Evolutionary conservation across 2,888 invertebrate genomes (phyloP).

Genomic region (Nemotelus pantherinus): DNA sequence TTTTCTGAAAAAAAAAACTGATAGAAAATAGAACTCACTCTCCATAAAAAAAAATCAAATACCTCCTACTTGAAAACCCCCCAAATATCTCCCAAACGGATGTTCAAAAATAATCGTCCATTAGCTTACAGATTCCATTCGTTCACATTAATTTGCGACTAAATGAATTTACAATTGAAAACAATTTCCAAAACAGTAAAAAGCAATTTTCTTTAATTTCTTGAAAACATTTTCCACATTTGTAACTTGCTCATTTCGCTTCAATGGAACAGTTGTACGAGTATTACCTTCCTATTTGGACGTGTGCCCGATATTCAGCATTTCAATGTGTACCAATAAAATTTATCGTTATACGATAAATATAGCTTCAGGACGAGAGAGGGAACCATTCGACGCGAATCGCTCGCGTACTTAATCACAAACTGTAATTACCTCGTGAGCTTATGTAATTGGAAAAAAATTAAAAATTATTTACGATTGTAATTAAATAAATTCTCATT

Average conservation of each 20-base stretch:
- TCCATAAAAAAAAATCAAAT: no score
- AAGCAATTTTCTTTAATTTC: slow-evolving; percentile 37
- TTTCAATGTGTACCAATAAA: slow-evolving; percentile 14
- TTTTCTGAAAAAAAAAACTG: no score
- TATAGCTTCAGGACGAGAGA: not conserved
- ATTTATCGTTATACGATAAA: slow-evolving; percentile 36
- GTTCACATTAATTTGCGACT: not conserved
- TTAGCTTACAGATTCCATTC: no score
- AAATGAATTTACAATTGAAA: slow-evolving; percentile 30
- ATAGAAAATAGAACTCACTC: no score
- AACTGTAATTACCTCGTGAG: slow-evolving; percentile 45
- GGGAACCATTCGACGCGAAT: not conserved
- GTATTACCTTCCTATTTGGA: not conserved
- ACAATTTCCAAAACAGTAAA: slow-evolving; percentile 34
- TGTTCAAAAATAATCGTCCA: no score
- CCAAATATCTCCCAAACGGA: no score
- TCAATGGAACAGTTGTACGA: not conserved
- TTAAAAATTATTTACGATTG: slow-evolving; percentile 45
- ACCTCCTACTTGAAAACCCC: no score
- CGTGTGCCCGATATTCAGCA: not conserved
- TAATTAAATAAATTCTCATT: slow-evolving; percentile 46
- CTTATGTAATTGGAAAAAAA: slow-evolving; percentile 45
- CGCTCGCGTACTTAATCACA: not conserved
- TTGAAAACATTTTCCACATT: slow-evolving; percentile 22
- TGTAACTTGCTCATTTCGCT: slow-evolving; percentile 15